Conservation (phyloP, 2,888 invertebrate species). For the Phasia obesa region DNA sequence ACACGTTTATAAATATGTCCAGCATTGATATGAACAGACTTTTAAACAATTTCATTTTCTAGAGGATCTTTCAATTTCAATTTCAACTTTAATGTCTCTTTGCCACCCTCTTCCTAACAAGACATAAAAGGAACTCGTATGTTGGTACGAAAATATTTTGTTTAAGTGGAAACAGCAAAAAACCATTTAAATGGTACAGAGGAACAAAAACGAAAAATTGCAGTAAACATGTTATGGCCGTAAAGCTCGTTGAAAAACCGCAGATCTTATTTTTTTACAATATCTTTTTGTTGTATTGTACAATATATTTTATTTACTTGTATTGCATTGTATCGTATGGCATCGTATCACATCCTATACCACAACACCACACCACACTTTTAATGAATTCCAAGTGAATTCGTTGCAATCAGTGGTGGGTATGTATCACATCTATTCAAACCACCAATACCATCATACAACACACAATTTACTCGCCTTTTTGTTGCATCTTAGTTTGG, state of each 20-base stretch:
- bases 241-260: conserved; percentile 54
- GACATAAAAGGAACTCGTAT: not conserved
- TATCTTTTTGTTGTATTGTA: no score
- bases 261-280: conserved; percentile 5
- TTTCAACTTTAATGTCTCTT: not conserved
- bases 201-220: not conserved
- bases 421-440: conserved; percentile 19
- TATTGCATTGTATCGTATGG: no score
- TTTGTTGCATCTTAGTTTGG: conserved; percentile 23
- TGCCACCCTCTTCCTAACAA: conserved; percentile 1
- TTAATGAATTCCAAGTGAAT: conserved; percentile 57
- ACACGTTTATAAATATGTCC: conserved; percentile 65
- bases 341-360: no score
- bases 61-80: conserved; percentile 52
- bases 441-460: conserved; percentile 8
- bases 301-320: no score
- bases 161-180: conserved; percentile 58
- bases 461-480: conserved; percentile 28
- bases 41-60: conserved; percentile 70
- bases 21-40: conserved; percentile 62
- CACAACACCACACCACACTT: not conserved
- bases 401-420: conserved; percentile 27
- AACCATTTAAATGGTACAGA: conserved; percentile 52
- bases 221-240: conserved; percentile 63
- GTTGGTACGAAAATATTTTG: conserved; percentile 41